Conservation (phyloP, 2,888 invertebrate genomes). For the Cantharis lateralis region DNA sequence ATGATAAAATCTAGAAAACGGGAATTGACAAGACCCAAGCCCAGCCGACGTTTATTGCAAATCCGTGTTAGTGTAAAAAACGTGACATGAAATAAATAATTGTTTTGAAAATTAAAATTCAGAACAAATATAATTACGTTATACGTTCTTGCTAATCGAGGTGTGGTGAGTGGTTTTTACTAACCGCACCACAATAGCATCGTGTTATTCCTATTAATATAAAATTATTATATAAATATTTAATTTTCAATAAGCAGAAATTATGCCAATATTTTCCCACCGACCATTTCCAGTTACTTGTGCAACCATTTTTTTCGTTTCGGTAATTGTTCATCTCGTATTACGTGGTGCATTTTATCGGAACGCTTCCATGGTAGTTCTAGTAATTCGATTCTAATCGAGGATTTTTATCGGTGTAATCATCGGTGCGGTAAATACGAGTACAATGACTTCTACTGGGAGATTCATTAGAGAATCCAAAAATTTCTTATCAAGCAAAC, state of each 20-base stretch:
- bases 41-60: background rate
- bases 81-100: slow-evolving; percentile 8
- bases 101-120: slow-evolving; percentile 19
- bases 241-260: background rate
- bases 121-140: slow-evolving; percentile 25
- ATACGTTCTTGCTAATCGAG: slow-evolving; percentile 18
- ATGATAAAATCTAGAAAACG: background rate
- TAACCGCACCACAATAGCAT: slow-evolving; percentile 23
- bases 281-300: background rate
- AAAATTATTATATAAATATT: slow-evolving; percentile 22
- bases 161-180: slow-evolving; percentile 24
- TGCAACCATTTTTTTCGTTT: background rate
- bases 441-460: slow-evolving; percentile 13
- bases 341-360: slow-evolving; percentile 7
- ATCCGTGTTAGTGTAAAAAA: background rate
- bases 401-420: slow-evolving; percentile 16
- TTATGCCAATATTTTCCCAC: background rate
- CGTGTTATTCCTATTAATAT: slow-evolving; percentile 21
- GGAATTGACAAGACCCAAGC: background rate
- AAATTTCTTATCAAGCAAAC: too few relatives aligned
- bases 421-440: slow-evolving; percentile 16
- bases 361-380: slow-evolving; percentile 25
- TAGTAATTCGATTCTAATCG: slow-evolving; percentile 13
- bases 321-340: background rate
- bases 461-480: background rate